Conservation (phyloP, 2,888 invertebrate species). For the Drosophila sordidapex region DNA sequence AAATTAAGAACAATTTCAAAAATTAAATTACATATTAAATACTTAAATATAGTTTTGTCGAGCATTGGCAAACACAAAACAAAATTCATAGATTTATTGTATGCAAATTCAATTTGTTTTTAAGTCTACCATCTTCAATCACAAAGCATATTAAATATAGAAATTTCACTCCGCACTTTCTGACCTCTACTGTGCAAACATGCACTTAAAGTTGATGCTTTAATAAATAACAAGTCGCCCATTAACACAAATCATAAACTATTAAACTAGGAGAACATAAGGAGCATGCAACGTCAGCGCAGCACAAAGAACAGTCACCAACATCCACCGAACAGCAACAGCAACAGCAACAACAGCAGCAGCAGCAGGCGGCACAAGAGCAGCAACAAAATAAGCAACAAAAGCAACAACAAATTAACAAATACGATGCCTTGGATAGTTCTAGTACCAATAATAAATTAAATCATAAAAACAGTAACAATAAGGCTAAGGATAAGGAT, state of each 20-base stretch:
- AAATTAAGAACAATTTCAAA: not conserved
- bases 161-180: not conserved
- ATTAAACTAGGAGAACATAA: constrained; percentile 57
- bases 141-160: not conserved
- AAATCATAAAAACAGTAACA: constrained; percentile 69
- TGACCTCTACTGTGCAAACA: not conserved
- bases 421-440: constrained; percentile 73
- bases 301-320: constrained; percentile 43
- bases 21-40: not conserved
- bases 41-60: not conserved
- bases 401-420: constrained; percentile 56
- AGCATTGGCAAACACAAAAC: not conserved
- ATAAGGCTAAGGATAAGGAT: constrained; percentile 56
- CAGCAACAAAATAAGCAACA: constrained; percentile 48
- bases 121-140: not conserved
- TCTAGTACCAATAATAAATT: constrained; percentile 70
- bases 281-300: constrained; percentile 54
- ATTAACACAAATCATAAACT: constrained; percentile 38
- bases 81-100: not conserved
- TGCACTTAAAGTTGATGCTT: constrained; percentile 13
- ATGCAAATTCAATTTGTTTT: not conserved
- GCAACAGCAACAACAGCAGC: constrained; percentile 47
- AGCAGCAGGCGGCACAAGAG: constrained; percentile 36
- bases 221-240: constrained; percentile 5
- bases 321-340: constrained; percentile 37